Percentiles rank a stretch among this genome's conserved stretches.
phyloP scores from a whole-genome alignment of 2,888 invertebrate genomes.

The Acrobasis repandana region DNA sequence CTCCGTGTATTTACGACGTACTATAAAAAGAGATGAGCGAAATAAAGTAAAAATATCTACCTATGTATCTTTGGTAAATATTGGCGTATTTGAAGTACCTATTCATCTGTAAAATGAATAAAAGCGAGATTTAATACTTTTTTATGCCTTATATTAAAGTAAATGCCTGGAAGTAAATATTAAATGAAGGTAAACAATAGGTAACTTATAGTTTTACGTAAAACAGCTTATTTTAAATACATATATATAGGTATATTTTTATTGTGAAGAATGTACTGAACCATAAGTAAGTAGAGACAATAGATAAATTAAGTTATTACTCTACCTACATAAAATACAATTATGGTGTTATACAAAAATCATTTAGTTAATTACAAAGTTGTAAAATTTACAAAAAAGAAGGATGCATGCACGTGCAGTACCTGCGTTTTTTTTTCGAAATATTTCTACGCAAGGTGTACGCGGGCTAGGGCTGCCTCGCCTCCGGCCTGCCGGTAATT shows the following conservation, averaged over 20 bases:
- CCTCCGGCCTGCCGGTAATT: slow-evolving; percentile 26
- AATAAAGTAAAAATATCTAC: neutral
- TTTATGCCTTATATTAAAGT: neutral
- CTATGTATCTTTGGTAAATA: neutral
- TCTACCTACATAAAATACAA: too few relatives aligned
- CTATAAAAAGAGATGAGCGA: slow-evolving; percentile 27
- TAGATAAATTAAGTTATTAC: too few relatives aligned
- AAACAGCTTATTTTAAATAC: too few relatives aligned
- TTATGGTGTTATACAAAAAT: too few relatives aligned
- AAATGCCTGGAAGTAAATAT: too few relatives aligned
- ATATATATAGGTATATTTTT: too few relatives aligned
- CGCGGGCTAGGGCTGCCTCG: slow-evolving; percentile 27
- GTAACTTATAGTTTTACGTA: too few relatives aligned
- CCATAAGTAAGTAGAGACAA: too few relatives aligned
- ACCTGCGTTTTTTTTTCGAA: slow-evolving; percentile 36
- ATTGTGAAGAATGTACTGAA: too few relatives aligned
- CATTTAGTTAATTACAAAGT: too few relatives aligned
- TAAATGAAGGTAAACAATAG: too few relatives aligned
- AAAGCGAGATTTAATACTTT: neutral
- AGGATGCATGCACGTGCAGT: slow-evolving; percentile 37
- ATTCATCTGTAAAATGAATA: neutral
- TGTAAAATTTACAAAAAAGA: slow-evolving; percentile 26
- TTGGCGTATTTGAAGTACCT: neutral
- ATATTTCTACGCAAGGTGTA: slow-evolving; percentile 24
- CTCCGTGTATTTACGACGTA: slow-evolving; percentile 11